These are phyloP conservation scores for Ctenicera cuprea DNA, from an alignment of 2,888 invertebrate genomes.

Conservation along the genomic window DNA sequence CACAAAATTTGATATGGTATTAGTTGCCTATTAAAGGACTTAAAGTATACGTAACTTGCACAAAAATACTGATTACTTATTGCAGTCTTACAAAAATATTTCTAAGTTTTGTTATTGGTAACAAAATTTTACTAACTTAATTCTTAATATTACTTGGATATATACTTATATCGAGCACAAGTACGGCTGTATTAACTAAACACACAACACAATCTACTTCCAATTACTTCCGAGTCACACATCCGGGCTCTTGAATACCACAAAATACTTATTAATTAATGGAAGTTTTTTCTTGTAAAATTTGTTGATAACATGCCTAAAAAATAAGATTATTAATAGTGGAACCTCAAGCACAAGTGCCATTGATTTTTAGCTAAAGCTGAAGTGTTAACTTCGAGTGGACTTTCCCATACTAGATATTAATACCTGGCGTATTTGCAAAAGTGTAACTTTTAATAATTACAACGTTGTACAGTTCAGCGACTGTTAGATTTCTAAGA, in stretches of 20 bases:
- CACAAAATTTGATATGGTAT: constrained; percentile 44
- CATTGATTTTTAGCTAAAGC: too few species aligned
- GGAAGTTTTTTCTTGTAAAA: constrained; percentile 82
- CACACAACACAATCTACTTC: background rate
- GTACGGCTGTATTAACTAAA: constrained; percentile 7
- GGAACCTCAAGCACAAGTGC: too few species aligned
- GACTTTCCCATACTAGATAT: too few species aligned
- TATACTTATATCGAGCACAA: background rate
- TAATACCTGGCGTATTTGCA: too few species aligned
- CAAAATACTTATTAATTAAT: constrained; percentile 67
- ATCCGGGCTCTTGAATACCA: constrained; percentile 59
- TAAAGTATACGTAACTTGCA: constrained; percentile 22
- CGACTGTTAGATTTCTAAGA: too few species aligned
- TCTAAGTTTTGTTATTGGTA: constrained; percentile 12
- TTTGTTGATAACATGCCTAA: constrained; percentile 87
- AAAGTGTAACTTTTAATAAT: too few species aligned
- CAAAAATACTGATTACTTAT: constrained; percentile 36
- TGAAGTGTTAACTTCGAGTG: too few species aligned
- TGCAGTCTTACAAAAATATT: constrained; percentile 46
- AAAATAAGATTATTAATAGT: constrained; percentile 46
- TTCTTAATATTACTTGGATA: background rate
- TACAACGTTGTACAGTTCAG: too few species aligned
- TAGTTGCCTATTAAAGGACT: constrained; percentile 27
- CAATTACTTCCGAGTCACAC: constrained; percentile 2
- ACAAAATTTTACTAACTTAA: constrained; percentile 16